Percentiles rank a stretch among this genome's conserved stretches.
These are phyloP conservation scores for Meleagris gallopavo DNA, from an alignment of 2,113 vertebrate genomes.

Conservation along the genomic window DNA sequence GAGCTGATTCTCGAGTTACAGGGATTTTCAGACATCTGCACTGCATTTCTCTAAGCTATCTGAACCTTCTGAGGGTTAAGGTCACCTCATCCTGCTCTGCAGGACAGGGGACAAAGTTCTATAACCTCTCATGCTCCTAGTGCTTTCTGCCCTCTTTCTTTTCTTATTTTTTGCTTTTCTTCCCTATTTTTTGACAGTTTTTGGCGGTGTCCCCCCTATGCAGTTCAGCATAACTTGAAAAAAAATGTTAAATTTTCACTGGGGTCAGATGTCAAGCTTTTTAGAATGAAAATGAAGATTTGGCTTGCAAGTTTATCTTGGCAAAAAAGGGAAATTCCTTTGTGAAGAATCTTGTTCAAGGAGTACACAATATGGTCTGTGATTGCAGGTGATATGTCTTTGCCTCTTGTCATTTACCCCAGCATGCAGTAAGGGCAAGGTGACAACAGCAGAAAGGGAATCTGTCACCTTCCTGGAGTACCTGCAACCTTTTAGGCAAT, in stretches of 20 bases:
- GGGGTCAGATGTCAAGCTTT: slow-evolving; percentile 28
- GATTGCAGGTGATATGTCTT: fast-evolving
- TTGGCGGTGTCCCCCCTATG: neutral
- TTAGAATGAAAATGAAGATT: neutral
- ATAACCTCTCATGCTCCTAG: fast-evolving
- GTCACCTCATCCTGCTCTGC: neutral
- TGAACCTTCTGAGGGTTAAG: neutral
- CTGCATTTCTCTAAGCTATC: neutral
- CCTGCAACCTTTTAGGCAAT: neutral
- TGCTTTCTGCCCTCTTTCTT: neutral
- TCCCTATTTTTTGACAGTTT: neutral
- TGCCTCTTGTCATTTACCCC: neutral
- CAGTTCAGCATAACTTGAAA: neutral
- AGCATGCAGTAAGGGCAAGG: neutral
- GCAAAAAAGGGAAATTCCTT: neutral
- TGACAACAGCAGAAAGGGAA: neutral
- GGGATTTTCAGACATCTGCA: neutral
- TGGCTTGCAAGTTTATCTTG: neutral
- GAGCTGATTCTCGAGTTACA: neutral
- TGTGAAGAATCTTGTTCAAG: neutral
- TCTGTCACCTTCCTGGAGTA: neutral
- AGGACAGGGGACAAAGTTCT: neutral
- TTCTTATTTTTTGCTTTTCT: neutral
- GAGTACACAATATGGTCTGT: fast-evolving
- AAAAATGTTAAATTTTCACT: neutral